Evolutionary conservation across 2,797 vertebrate genomes (phyloP).

Genomic region (Phrynocephalus guinanensis): DNA sequence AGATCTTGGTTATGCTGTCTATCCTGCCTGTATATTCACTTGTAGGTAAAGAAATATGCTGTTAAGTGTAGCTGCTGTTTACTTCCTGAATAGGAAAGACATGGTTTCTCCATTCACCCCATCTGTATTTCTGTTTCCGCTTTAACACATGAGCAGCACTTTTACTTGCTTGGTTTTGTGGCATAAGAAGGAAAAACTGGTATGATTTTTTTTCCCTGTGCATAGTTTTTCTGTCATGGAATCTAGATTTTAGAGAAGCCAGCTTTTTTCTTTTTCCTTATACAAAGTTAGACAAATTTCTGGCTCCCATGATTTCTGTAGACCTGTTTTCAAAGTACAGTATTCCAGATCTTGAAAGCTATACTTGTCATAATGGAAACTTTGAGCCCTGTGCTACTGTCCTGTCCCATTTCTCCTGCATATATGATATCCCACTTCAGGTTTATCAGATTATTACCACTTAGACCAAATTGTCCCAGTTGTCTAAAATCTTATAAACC

Average conservation of each 20-base stretch:
- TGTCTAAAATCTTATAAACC: background rate
- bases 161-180: slow-evolving; percentile 33
- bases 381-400: background rate
- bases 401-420: background rate
- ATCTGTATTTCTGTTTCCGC: slow-evolving; percentile 45
- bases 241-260: background rate
- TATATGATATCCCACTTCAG: background rate
- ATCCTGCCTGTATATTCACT: background rate
- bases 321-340: background rate
- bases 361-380: background rate
- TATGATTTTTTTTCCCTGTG: slow-evolving; percentile 58
- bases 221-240: background rate
- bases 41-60: background rate
- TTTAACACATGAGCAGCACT: slow-evolving; percentile 35
- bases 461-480: background rate
- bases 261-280: background rate
- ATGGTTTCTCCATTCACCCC: background rate
- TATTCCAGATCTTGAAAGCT: background rate
- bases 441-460: background rate
- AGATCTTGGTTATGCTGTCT: background rate
- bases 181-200: slow-evolving; percentile 25
- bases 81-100: background rate
- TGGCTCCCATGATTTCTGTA: background rate
- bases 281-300: background rate
- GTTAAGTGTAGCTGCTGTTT: background rate